phyloP scores from a whole-genome alignment of 2,797 vertebrate species.

The Cuniculus paca region DNA sequence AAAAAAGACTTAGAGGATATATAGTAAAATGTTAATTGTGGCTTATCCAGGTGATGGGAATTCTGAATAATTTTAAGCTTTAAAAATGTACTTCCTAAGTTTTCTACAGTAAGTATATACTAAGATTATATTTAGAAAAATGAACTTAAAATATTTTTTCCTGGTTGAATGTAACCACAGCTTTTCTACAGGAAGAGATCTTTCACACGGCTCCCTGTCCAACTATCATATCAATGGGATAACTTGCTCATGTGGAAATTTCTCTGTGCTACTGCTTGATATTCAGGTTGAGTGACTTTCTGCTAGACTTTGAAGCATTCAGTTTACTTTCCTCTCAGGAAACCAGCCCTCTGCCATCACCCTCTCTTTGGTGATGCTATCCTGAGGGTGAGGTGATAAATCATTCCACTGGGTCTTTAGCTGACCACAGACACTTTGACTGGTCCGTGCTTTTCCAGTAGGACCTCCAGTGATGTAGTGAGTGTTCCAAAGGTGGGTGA shows the following conservation, averaged over 20 bases:
- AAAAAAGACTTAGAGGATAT: neutral
- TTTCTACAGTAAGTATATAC: neutral
- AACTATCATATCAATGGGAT: neutral
- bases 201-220: neutral
- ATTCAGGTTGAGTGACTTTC: neutral
- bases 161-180: neutral
- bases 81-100: neutral
- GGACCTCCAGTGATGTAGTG: neutral
- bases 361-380: neutral
- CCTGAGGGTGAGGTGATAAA: neutral
- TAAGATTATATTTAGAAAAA: slow-evolving; percentile 39
- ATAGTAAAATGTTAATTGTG: neutral
- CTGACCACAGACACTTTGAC: neutral
- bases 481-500: neutral
- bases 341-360: no score
- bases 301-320: neutral
- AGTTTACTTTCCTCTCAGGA: neutral
- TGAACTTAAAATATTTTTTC: neutral
- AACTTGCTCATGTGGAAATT: neutral
- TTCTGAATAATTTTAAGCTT: slow-evolving; percentile 43
- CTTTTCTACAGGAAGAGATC: neutral
- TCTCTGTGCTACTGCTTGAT: neutral
- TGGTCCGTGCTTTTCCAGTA: neutral
- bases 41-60: neutral
- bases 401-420: neutral